Evolutionary conservation across 2,888 invertebrate genomes (phyloP).

Genomic region (Nowickia ferox): DNA sequence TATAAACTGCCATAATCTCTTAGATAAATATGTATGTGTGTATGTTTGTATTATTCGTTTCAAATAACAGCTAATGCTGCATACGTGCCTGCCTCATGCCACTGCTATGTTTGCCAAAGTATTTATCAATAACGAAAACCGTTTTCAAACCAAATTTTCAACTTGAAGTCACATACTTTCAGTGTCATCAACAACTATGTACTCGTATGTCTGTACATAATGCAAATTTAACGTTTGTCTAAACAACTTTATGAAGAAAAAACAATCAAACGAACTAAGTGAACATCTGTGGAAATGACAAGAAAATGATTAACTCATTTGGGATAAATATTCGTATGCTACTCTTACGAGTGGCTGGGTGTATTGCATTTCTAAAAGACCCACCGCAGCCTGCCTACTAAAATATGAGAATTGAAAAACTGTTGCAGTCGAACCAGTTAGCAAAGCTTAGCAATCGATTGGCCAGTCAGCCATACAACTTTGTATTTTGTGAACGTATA

Average conservation of each 20-base stretch:
- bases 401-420: conserved; percentile 40
- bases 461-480: conserved; percentile 48
- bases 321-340: conserved; percentile 3
- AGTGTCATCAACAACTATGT: conserved; percentile 38
- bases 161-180: conserved; percentile 40
- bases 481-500: background rate
- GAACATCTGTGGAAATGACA: conserved; percentile 24
- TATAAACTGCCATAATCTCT: background rate
- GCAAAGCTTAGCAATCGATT: conserved; percentile 58
- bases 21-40: background rate
- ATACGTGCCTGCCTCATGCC: conserved; percentile 21
- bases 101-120: background rate
- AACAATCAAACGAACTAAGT: conserved; percentile 16
- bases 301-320: conserved; percentile 44
- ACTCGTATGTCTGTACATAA: background rate
- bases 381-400: conserved; percentile 41
- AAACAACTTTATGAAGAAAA: conserved; percentile 24
- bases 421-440: conserved; percentile 48
- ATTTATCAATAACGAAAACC: background rate
- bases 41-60: background rate
- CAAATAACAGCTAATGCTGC: background rate
- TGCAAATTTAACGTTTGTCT: conserved; percentile 12
- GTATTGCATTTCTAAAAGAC: conserved; percentile 47
- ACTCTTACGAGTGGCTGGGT: background rate
- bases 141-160: conserved; percentile 16